These are phyloP conservation scores for Dendronephthya gigantea DNA, from an alignment of 64 coral and sea anemone species.

Conservation along the genomic window DNA sequence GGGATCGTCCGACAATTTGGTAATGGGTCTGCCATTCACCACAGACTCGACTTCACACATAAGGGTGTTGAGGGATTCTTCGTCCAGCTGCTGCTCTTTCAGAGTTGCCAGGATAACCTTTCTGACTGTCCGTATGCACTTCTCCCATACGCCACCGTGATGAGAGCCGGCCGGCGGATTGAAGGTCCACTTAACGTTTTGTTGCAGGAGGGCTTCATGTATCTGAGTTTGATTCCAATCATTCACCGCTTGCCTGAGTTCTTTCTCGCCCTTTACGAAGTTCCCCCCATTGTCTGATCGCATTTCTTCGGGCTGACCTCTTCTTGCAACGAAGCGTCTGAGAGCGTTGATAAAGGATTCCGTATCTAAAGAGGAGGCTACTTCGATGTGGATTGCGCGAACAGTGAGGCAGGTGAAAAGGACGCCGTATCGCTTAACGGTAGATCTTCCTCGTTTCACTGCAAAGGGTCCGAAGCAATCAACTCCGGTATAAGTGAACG, in stretches of 20 bases:
- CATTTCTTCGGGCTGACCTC: background rate
- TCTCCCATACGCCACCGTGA: too few relatives aligned
- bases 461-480: background rate
- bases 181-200: too few relatives aligned
- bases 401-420: background rate
- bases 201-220: background rate
- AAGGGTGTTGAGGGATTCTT: too few relatives aligned
- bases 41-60: too few relatives aligned
- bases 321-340: background rate
- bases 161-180: too few relatives aligned
- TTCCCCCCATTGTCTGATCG: background rate
- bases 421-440: background rate
- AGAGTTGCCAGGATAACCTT: too few relatives aligned
- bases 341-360: background rate
- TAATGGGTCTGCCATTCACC: too few relatives aligned
- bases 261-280: background rate
- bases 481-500: background rate
- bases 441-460: background rate
- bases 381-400: background rate
- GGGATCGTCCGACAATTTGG: too few relatives aligned
- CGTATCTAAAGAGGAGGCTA: background rate
- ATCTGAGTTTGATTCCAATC: background rate
- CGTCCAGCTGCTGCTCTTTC: too few relatives aligned
- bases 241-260: background rate
- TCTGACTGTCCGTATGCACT: too few relatives aligned